Base-by-base conservation (phyloP, 2,113 vertebrate genomes). In the Xenopus laevis region DNA sequence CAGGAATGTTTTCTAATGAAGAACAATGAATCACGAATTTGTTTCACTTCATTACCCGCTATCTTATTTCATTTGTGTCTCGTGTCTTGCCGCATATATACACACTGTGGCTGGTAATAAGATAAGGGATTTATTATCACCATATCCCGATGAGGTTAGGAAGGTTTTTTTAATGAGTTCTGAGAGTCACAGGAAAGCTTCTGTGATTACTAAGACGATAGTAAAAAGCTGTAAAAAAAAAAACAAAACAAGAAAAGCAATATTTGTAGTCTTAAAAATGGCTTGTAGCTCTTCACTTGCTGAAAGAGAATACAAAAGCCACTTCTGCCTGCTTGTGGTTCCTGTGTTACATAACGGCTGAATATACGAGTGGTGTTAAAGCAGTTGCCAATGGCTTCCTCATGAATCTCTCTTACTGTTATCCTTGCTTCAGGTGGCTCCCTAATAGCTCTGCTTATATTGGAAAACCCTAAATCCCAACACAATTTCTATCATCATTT, bases 131-230 rank as follows among this genome's bases (percentile, higher is more conserved):
- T 75, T 68, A 61, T 68, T 62, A 45, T 75, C 64, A 66, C 45
- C 47, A 20, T 40, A 50, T 61, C 53, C 47, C 61, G 60, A 74
- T 33, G 65, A 21, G 23, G 12, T 67, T 68, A 17, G 58, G 55
- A 60, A 62, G 57, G 44, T 4, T 13, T 40, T 66, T 67, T 68
- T 74, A 74, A 74, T 74, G 72, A 68, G 65, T 74, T 74, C n/a
- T 40, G 65, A 68, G 65, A 74, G 20, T 61, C 67, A 10, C 13
- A 52, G 12, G 21, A 33, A 74, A 57, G n/a, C 65, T 11, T 52
- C 23, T 61, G 55, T 74, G 55, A 68, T 74, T 55, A 33, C 63
- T 46, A 23, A 4, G 13, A 52, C 60, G 53, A 68, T 68, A 68
- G 21, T 68, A 53, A 57, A 53, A 61, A 60, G 15, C 18, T 30